Evolutionary conservation across 35 echinoderm and acorn worm genomes (phyloP).

Genomic region (Amphiura filiformis): DNA sequence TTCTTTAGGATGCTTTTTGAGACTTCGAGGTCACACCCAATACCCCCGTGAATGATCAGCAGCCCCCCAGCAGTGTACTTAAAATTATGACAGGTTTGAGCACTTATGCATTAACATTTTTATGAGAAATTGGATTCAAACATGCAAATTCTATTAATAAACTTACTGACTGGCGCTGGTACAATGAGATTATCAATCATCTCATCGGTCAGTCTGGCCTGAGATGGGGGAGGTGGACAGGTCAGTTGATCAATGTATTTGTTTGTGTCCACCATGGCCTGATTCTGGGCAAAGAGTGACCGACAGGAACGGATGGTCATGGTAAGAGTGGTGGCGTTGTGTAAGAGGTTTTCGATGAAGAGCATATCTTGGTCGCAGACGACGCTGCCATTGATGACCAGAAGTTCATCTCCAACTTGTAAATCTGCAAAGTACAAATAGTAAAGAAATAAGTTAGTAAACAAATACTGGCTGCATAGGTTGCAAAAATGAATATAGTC

Average conservation of each 20-base stretch:
- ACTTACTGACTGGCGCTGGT: slow-evolving; percentile 78
- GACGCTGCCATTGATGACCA: slow-evolving; percentile 85
- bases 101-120: too few relatives aligned
- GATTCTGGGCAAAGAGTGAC: slow-evolving; percentile 83
- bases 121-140: too few relatives aligned
- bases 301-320: slow-evolving; percentile 92
- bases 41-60: too few relatives aligned
- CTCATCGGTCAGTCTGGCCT: slow-evolving; percentile 87
- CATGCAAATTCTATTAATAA: neutral
- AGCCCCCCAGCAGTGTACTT: too few relatives aligned
- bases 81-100: too few relatives aligned
- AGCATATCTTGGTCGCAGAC: slow-evolving; percentile 96
- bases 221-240: slow-evolving; percentile 86
- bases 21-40: too few relatives aligned
- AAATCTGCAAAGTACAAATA: slow-evolving; percentile 46
- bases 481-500: too few relatives aligned
- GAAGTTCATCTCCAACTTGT: slow-evolving; percentile 88
- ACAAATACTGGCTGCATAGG: too few relatives aligned
- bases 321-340: slow-evolving; percentile 56
- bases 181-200: slow-evolving; percentile 85
- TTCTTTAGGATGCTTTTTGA: too few relatives aligned
- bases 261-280: slow-evolving; percentile 90
- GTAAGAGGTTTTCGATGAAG: slow-evolving; percentile 86
- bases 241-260: slow-evolving; percentile 92
- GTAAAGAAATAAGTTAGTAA: neutral